Evolutionary conservation across 2,888 invertebrate species (phyloP).

Genomic region (Uropetala carovei): DNA sequence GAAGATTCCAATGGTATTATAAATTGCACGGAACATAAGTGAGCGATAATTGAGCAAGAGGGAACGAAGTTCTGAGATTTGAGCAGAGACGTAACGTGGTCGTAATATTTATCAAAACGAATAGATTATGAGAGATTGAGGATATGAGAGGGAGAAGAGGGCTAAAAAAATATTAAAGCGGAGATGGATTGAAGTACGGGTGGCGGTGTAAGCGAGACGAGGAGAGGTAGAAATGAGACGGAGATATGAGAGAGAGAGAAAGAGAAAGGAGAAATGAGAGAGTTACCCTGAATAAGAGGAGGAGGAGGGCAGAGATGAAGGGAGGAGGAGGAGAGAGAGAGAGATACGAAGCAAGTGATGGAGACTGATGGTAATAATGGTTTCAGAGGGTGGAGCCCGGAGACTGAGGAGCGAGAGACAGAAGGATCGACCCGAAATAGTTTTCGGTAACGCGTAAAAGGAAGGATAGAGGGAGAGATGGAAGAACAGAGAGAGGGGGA

Average conservation of each 20-base stretch:
- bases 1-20: not conserved
- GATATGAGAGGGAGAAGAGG: not conserved
- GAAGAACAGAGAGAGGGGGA: not conserved
- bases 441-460: conserved; percentile 5
- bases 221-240: not conserved
- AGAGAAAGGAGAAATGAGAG: not conserved
- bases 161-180: not conserved
- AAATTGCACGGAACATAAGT: not conserved
- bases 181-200: not conserved
- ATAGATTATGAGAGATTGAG: not conserved
- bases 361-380: conserved; percentile 8
- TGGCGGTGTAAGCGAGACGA: not conserved
- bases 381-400: not conserved
- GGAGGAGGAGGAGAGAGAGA: not conserved
- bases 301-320: not conserved
- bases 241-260: not conserved
- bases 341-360: not conserved
- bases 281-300: not conserved
- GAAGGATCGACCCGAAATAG: conserved; percentile 19
- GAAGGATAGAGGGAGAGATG: not conserved
- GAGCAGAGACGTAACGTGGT: too few species aligned
- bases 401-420: not conserved
- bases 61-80: not conserved
- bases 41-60: not conserved
- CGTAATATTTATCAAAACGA: too few species aligned